These are phyloP conservation scores for Podargus strigoides DNA, from an alignment of 2,797 vertebrate genomes.

Conservation along the genomic window DNA sequence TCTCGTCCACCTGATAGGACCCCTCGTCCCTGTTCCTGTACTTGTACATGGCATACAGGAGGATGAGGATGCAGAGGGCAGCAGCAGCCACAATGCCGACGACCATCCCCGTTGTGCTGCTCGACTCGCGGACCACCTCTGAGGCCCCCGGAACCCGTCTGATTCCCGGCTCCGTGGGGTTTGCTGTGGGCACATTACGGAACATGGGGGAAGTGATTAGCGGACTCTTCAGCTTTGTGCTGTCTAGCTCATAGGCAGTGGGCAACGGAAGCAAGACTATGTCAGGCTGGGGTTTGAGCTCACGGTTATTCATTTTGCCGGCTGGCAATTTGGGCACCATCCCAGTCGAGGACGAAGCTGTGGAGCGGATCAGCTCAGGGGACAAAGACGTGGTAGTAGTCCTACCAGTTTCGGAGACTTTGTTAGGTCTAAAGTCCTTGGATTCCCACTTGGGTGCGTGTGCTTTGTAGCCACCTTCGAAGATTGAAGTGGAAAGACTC, in stretches of 20 bases:
- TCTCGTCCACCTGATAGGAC: conserved; percentile 99
- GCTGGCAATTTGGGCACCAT: conserved; percentile 94
- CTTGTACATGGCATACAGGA: conserved; percentile 99
- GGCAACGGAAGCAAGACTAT: conserved; percentile 97
- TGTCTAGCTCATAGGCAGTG: conserved; percentile 99
- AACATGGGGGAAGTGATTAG: conserved; percentile 99
- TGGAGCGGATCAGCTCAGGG: conserved; percentile 92
- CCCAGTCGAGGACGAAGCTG: conserved; percentile 88
- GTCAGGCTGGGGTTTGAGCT: conserved; percentile 97
- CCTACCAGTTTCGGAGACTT: conserved; percentile 95
- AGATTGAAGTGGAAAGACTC: conserved; percentile 98
- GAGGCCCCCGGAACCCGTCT: conserved; percentile 98
- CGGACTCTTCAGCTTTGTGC: conserved; percentile 96
- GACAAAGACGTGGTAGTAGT: conserved; percentile 91
- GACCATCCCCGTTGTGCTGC: conserved; percentile 99
- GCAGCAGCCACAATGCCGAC: conserved; percentile 99
- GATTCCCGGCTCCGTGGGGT: conserved; percentile 98
- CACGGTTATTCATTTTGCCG: conserved; percentile 96
- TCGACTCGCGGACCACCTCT: conserved; percentile 99
- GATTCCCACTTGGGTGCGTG: conserved; percentile 96
- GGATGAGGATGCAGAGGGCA: conserved; percentile 99
- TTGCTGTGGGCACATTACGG: conserved; percentile 99
- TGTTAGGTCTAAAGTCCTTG: conserved; percentile 99
- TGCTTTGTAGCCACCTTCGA: conserved; percentile 99
- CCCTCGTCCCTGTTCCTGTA: conserved; percentile 99